Conservation (phyloP, 1,140 invertebrate species). For the Hermetia illucens region DNA sequence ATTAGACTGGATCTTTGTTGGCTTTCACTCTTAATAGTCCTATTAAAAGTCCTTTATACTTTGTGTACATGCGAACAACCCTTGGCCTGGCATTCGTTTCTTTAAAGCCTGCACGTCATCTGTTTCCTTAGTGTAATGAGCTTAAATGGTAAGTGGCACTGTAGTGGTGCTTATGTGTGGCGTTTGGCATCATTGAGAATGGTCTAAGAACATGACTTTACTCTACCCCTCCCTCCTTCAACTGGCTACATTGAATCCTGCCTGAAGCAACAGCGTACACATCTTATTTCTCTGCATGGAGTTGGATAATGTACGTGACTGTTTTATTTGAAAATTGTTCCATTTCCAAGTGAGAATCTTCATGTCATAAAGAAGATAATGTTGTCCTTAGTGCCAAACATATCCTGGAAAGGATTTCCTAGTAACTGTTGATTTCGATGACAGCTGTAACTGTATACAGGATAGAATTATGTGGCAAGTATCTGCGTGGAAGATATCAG, state of each 20-base stretch:
- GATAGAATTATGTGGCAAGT: too few relatives aligned
- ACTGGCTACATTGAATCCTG: background rate
- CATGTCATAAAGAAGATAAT: background rate
- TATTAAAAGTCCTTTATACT: conserved; percentile 1
- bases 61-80: background rate
- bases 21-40: background rate
- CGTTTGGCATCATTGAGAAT: too few relatives aligned
- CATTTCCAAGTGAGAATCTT: background rate
- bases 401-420: background rate
- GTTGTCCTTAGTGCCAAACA: background rate
- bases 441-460: too few relatives aligned
- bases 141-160: background rate
- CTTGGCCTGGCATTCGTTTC: background rate
- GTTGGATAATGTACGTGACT: background rate
- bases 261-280: background rate
- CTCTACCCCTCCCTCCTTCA: too few relatives aligned
- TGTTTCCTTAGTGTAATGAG: background rate
- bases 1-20: background rate
- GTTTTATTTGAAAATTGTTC: background rate
- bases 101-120: conserved; percentile 1
- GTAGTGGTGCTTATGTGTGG: too few relatives aligned
- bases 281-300: background rate
- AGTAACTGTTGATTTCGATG: background rate
- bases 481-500: too few relatives aligned
- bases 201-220: too few relatives aligned